These are phyloP conservation scores for Pampusana beccarii DNA, from an alignment of 2,113 vertebrate genomes.

Conservation along the genomic window DNA sequence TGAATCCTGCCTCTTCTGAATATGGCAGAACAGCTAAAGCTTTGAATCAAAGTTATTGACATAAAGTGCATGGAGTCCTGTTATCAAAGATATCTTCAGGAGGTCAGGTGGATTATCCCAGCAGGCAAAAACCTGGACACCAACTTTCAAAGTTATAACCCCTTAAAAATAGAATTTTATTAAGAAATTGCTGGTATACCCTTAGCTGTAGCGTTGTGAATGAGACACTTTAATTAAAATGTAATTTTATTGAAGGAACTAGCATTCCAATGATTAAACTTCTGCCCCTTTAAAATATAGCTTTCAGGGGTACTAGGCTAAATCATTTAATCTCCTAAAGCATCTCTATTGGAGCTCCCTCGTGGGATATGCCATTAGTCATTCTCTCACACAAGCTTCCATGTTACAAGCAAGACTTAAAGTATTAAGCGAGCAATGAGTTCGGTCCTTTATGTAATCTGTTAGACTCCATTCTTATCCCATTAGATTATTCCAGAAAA, in stretches of 20 bases:
- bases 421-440: slow-evolving; percentile 35
- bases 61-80: background rate
- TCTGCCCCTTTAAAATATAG: slow-evolving; percentile 58
- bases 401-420: slow-evolving; percentile 58
- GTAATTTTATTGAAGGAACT: slow-evolving; percentile 49
- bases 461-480: slow-evolving; percentile 53
- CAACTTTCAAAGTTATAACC: slow-evolving; percentile 29
- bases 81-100: background rate
- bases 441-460: slow-evolving; percentile 58
- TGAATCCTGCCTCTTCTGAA: background rate
- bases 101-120: slow-evolving; percentile 11
- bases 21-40: background rate
- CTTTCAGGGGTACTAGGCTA: slow-evolving; percentile 44
- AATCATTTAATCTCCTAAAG: slow-evolving; percentile 63
- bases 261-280: slow-evolving; percentile 56
- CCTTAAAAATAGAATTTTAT: slow-evolving; percentile 29
- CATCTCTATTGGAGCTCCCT: slow-evolving; percentile 48
- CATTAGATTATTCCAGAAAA: slow-evolving; percentile 29
- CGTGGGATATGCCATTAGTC: slow-evolving; percentile 27
- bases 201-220: slow-evolving; percentile 52
- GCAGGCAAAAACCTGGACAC: background rate
- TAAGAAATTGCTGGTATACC: slow-evolving; percentile 19
- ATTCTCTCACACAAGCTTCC: slow-evolving; percentile 46
- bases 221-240: slow-evolving; percentile 59
- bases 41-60: slow-evolving; percentile 14